A percentile compares a stretch with the other conserved stretches of the same genome.
Evolutionary conservation across 2,888 invertebrate species (phyloP).

Genomic region (Heteromurus nitidus): DNA sequence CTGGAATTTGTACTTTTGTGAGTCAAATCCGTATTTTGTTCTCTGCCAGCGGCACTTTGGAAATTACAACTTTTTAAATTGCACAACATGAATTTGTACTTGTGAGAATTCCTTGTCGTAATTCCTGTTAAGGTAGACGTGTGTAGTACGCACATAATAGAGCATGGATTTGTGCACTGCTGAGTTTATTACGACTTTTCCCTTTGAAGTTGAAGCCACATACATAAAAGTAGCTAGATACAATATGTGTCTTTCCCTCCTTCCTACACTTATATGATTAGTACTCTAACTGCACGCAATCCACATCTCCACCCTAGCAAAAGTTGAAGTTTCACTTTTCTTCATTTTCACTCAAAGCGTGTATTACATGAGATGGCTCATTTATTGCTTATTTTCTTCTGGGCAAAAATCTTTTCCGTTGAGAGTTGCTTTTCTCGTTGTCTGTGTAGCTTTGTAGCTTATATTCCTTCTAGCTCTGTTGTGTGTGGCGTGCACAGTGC

Average conservation of each 20-base stretch:
- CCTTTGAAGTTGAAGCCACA: not conserved
- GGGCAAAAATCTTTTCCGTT: conserved; percentile 16
- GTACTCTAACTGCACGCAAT: not conserved
- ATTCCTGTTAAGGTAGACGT: no score
- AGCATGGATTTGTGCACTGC: not conserved
- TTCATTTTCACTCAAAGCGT: conserved; percentile 16
- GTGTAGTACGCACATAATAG: no score
- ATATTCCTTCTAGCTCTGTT: no score
- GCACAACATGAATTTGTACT: not conserved
- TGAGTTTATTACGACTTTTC: not conserved
- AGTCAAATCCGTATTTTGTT: not conserved
- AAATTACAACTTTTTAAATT: conserved; percentile 19
- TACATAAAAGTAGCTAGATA: not conserved
- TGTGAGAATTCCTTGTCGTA: not conserved
- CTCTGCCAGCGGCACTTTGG: conserved; percentile 23
- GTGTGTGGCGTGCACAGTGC: conserved; percentile 8
- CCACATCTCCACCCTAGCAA: not conserved
- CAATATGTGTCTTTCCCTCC: not conserved
- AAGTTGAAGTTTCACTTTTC: conserved; percentile 11
- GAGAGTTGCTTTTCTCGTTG: conserved; percentile 8
- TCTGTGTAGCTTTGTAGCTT: no score
- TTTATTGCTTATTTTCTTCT: conserved; percentile 31
- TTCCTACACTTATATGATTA: no score
- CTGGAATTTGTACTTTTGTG: no score
- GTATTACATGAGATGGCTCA: conserved; percentile 20